Evolutionary conservation across 2,888 invertebrate species (phyloP).

Genomic region (Lypha dubia): DNA sequence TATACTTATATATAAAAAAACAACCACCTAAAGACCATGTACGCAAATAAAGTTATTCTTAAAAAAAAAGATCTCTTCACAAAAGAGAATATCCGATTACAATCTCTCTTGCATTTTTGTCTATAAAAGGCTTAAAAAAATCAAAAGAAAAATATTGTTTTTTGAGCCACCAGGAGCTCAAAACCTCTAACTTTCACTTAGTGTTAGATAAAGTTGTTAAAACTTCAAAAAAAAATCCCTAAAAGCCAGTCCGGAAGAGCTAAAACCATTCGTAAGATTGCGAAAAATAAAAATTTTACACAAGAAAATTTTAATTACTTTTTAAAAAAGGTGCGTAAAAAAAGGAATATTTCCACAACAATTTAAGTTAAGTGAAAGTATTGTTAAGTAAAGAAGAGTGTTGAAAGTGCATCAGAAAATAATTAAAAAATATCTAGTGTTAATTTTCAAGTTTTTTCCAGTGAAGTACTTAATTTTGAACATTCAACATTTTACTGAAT

Average conservation of each 20-base stretch:
- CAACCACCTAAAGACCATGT: neutral
- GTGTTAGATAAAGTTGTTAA: conserved; percentile 63
- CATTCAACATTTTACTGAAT: no score
- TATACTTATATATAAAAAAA: neutral
- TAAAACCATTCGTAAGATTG: conserved; percentile 94
- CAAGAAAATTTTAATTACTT: conserved; percentile 89
- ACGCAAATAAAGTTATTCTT: conserved; percentile 45
- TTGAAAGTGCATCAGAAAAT: neutral
- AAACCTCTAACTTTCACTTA: conserved; percentile 47
- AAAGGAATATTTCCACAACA: neutral
- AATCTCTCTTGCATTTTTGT: conserved; percentile 35
- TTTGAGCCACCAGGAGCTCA: conserved; percentile 73
- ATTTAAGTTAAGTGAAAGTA: conserved; percentile 1
- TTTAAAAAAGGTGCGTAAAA: conserved; percentile 60
- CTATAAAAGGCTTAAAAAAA: conserved; percentile 65
- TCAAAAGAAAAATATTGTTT: conserved; percentile 68
- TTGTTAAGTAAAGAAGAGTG: conserved; percentile 1
- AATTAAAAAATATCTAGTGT: no score
- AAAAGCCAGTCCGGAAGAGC: conserved; percentile 82
- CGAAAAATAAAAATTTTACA: conserved; percentile 84
- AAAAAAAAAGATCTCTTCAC: conserved; percentile 14
- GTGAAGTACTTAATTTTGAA: no score
- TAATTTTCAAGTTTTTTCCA: no score
- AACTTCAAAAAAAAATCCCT: conserved; percentile 32
- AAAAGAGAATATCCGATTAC: neutral